Percentiles rank a stretch among this genome's conserved stretches.
Conservation (phyloP, 1,140 invertebrate genomes). For the Prorops nasuta region DNA sequence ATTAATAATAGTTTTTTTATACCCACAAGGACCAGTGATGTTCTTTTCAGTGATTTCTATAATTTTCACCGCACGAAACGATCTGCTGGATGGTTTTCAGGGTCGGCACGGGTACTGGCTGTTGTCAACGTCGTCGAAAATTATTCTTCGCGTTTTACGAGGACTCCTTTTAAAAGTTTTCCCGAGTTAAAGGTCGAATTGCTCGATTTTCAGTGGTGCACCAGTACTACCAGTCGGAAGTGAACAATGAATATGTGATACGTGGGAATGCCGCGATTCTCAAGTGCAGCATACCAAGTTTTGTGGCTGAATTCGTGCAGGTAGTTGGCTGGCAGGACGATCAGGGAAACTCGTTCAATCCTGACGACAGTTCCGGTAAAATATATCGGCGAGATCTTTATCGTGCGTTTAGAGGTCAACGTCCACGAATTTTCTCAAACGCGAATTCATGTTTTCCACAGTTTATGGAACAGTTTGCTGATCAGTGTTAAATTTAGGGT, state of each 20-base stretch:
- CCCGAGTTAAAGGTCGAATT: too few species aligned
- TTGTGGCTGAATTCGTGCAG: slow-evolving; percentile 86
- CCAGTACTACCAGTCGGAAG: slow-evolving; percentile 86
- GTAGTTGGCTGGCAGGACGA: slow-evolving; percentile 85
- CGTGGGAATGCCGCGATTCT: slow-evolving; percentile 90
- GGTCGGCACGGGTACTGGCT: slow-evolving; percentile 6
- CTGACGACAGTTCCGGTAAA: too few species aligned
- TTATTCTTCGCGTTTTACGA: too few species aligned
- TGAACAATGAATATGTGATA: slow-evolving; percentile 92
- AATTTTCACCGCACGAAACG: slow-evolving; percentile 19
- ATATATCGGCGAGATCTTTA: too few species aligned
- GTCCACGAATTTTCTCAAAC: slow-evolving; percentile 8
- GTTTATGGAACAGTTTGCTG: too few species aligned
- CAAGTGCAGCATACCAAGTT: slow-evolving; percentile 89
- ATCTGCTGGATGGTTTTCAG: slow-evolving; percentile 24
- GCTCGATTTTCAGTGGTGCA: slow-evolving; percentile 76
- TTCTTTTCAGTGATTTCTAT: too few species aligned
- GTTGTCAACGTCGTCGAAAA: slow-evolving; percentile 29
- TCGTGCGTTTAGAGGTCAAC: slow-evolving; percentile 21
- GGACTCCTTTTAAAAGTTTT: too few species aligned
- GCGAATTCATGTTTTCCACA: not conserved
- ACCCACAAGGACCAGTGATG: too few species aligned
- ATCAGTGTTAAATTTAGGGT: too few species aligned
- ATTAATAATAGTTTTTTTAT: too few species aligned
- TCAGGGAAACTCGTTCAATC: slow-evolving; percentile 68